Base-by-base conservation (phyloP, 2,888 invertebrate species). In the Trisateles emortualis region DNA sequence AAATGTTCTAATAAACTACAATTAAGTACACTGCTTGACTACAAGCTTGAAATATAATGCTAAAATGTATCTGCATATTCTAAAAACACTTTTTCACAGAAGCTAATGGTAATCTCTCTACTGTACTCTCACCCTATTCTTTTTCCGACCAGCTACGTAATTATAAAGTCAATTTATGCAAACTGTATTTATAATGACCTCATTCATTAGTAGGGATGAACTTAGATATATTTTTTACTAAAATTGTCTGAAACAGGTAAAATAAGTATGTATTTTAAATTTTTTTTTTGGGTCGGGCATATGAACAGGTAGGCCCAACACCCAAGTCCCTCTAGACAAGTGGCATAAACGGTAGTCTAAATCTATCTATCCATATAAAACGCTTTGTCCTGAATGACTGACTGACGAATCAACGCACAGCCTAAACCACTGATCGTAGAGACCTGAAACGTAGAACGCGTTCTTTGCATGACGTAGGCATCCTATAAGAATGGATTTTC, bases 141-240 rank as follows among this genome's bases (percentile, higher is more conserved):
- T 51, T 44, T 51, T 22, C 33, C 22, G 9, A 11, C 16, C 44
- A 32, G 26, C 33, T 39, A 39, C 38, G 17, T 10, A 51, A 50
- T 44, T 51, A 51, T 51, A 51, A 45, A 51, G 44, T 51, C 44
- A 51, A 51, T 45, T 50, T 50, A 50, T 51, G 39, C 44, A 45
- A 51, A 45, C 51, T 44, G 51, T 51, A 44, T 51, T 51, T 51
- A 36, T 51, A 51, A 51, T 40, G 44, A 39, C 19, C 33, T 13
- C 44, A 39, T 51, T 44, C 44, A 51, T 51, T 45, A 44, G 26
- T 32, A 45, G 33, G 39, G 30, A 44, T 33, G 19, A 6, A 11
- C 41, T 35, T 47, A 17, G 38, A 14, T 41, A 42, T 35, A 39
- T 24, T 42, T 33, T 36, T 26, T 32, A 33, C 35, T 35, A 35